A percentile compares a stretch with the other conserved stretches of the same genome.
phyloP scores from a whole-genome alignment of 2,888 invertebrate genomes.

The Euplexia lucipara region DNA sequence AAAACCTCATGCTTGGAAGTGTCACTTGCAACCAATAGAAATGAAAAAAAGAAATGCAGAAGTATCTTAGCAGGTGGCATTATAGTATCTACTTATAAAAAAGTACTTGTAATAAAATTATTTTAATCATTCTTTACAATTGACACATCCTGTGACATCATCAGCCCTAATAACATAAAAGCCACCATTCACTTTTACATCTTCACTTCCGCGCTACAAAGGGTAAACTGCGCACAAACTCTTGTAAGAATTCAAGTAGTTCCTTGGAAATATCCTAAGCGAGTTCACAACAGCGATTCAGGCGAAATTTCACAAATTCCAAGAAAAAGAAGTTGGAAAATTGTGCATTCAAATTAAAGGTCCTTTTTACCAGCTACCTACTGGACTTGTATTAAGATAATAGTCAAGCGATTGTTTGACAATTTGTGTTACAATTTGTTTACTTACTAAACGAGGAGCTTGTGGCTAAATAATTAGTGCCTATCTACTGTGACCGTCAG shows the following conservation, averaged over 20 bases:
- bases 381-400: not conserved
- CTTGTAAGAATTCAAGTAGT: conserved; percentile 53
- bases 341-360: conserved; percentile 45
- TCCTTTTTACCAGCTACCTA: conserved; percentile 18
- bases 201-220: conserved; percentile 32
- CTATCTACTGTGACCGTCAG: too few relatives aligned
- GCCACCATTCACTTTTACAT: conserved; percentile 28
- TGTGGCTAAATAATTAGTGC: too few relatives aligned
- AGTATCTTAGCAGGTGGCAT: too few relatives aligned
- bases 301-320: conserved; percentile 45
- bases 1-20: too few relatives aligned
- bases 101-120: not conserved
- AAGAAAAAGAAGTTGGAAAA: conserved; percentile 22
- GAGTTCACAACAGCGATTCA: conserved; percentile 41
- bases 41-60: too few relatives aligned
- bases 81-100: too few relatives aligned
- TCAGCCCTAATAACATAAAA: conserved; percentile 21
- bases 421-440: too few relatives aligned
- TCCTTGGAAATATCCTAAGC: conserved; percentile 45
- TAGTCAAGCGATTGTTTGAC: conserved; percentile 1
- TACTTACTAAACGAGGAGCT: too few relatives aligned
- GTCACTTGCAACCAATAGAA: too few relatives aligned
- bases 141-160: not conserved
- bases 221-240: conserved; percentile 41
- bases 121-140: not conserved